A percentile compares a stretch with the other conserved stretches of the same genome.
phyloP scores from a whole-genome alignment of 2,113 vertebrate species.

The Coptodon bakossiorum region DNA sequence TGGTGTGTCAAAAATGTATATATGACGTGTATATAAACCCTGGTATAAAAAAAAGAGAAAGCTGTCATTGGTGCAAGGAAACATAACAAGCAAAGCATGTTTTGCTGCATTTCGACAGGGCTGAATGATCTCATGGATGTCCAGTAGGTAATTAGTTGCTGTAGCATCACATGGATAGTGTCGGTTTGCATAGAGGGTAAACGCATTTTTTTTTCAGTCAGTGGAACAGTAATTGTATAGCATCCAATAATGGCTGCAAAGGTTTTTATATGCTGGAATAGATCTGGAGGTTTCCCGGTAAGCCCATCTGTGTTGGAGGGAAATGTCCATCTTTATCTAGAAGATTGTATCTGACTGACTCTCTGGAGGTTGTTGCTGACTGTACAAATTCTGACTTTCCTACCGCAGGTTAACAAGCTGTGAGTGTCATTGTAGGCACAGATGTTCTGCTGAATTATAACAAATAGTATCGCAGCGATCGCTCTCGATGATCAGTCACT shows the following conservation, averaged over 20 bases:
- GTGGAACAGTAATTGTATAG: background rate
- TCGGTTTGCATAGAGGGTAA: background rate
- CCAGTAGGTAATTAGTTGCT: background rate
- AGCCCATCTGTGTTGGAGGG: background rate
- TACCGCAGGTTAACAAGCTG: background rate
- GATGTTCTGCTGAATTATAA: background rate
- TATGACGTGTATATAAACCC: background rate
- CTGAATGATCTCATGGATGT: background rate
- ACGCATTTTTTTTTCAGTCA: background rate
- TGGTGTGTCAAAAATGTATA: background rate
- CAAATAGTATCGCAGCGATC: background rate
- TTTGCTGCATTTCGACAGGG: background rate
- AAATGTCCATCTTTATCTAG: background rate
- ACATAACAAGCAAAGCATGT: rapidly evolving
- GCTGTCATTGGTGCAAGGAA: background rate
- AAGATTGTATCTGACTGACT: background rate
- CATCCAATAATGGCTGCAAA: background rate
- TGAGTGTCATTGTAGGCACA: background rate
- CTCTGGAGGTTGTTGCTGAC: background rate
- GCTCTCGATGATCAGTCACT: background rate
- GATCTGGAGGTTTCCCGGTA: background rate
- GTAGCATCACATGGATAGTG: background rate
- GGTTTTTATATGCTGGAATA: background rate
- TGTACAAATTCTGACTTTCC: background rate
- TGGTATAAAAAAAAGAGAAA: background rate